Conservation (phyloP, 2,113 vertebrate genomes). For the Lepus europaeus region DNA sequence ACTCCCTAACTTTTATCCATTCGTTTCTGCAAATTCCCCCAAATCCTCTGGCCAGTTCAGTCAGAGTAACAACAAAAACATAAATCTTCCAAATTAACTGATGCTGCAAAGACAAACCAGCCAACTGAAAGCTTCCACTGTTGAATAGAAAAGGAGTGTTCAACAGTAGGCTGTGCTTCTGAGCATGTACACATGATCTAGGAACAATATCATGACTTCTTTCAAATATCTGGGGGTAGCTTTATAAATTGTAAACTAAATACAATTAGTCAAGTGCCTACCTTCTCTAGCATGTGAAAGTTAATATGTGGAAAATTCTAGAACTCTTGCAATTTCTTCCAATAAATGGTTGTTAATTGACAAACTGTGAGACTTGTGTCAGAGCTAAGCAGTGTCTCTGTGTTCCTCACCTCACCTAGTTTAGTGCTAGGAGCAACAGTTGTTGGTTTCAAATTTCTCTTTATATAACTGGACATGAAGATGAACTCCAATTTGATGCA, state of each 20-base stretch:
- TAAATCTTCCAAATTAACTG: conserved; percentile 25
- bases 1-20: background rate
- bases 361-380: background rate
- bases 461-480: background rate
- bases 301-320: conserved; percentile 36
- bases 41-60: conserved; percentile 1
- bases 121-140: background rate
- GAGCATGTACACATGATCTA: background rate
- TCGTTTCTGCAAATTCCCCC: background rate
- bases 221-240: conserved; percentile 27
- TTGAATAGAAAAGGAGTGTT: background rate
- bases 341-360: conserved; percentile 33
- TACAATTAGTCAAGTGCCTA: conserved; percentile 30
- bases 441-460: background rate
- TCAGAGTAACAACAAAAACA: conserved; percentile 47
- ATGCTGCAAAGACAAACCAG: background rate
- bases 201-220: conserved; percentile 7
- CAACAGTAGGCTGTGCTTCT: conserved; percentile 10
- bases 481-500: background rate
- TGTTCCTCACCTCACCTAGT: background rate
- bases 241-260: conserved; percentile 42
- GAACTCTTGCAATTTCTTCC: conserved; percentile 14
- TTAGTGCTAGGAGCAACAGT: background rate
- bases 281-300: conserved; percentile 25
- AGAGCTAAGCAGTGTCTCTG: background rate